phyloP scores from a whole-genome alignment of 92 coral and sea anemone genomes.

The Plumapathes pennacea region DNA sequence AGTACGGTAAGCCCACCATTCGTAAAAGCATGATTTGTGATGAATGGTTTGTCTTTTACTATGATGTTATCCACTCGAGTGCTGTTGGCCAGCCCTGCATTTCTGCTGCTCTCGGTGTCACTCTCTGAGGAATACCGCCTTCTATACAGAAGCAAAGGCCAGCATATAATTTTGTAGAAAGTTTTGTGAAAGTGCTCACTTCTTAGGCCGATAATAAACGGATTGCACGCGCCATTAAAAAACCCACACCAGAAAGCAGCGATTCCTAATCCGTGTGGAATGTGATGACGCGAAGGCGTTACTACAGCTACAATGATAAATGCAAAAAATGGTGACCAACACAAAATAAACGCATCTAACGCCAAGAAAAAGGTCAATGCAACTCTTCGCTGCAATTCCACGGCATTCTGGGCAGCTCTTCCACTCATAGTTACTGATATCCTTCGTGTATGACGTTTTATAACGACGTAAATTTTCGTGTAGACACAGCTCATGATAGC shows the following conservation, averaged over 20 bases:
- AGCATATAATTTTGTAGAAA: slow-evolving; percentile 41
- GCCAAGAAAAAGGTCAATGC: slow-evolving; percentile 78
- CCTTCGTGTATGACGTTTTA: slow-evolving; percentile 62
- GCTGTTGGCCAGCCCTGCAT: no score
- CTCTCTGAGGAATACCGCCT: no score
- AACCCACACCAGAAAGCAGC: slow-evolving; percentile 86
- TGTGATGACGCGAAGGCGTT: slow-evolving; percentile 35
- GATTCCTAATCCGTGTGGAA: slow-evolving; percentile 76
- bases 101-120: no score
- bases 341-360: slow-evolving; percentile 61
- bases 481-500: slow-evolving; percentile 66
- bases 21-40: no score
- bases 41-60: no score
- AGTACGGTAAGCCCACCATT: no score
- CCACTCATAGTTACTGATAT: slow-evolving; percentile 53
- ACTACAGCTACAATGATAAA: slow-evolving; percentile 67
- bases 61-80: no score
- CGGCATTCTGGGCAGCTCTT: slow-evolving; percentile 22
- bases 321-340: slow-evolving; percentile 80
- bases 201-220: slow-evolving; percentile 78
- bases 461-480: slow-evolving; percentile 49
- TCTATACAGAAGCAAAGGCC: no score
- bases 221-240: slow-evolving; percentile 74
- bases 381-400: slow-evolving; percentile 46
- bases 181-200: slow-evolving; percentile 60